Evolutionary conservation across 1,140 invertebrate species (phyloP).

Genomic region (Zaprionus ghesquierei): DNA sequence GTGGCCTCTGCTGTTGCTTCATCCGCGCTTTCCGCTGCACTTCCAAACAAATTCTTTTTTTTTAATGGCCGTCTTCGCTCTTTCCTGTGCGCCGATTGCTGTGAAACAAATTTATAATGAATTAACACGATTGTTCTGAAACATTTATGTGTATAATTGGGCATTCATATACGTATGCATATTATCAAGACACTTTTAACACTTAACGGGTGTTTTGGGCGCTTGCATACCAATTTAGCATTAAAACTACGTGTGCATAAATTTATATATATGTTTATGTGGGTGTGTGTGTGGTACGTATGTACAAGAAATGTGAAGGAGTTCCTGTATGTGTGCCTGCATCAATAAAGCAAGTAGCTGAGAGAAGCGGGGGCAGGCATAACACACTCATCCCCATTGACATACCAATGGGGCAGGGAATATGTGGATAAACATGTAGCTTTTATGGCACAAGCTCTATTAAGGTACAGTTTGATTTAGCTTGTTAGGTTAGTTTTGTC

Average conservation of each 20-base stretch:
- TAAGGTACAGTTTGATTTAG: not conserved
- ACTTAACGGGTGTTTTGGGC: conserved; percentile 17
- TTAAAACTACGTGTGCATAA: conserved; percentile 15
- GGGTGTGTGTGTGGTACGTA: conserved; percentile 3
- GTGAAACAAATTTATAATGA: conserved; percentile 11
- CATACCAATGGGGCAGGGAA: not conserved
- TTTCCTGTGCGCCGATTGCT: conserved; percentile 56
- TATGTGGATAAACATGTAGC: conserved; percentile 8
- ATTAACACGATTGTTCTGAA: not conserved
- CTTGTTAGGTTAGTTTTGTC: not conserved
- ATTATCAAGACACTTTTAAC: not conserved
- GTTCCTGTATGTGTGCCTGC: conserved; percentile 12
- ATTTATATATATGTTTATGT: conserved; percentile 4
- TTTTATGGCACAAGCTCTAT: conserved; percentile 14
- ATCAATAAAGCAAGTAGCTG: conserved; percentile 22
- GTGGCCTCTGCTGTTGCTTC: conserved; percentile 27
- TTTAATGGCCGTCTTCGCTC: conserved; percentile 56
- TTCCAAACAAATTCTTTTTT: conserved; percentile 54
- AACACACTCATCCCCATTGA: not conserved
- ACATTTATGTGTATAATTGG: not conserved
- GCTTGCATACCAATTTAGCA: conserved; percentile 52
- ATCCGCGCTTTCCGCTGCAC: conserved; percentile 37
- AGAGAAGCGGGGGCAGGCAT: conserved; percentile 25
- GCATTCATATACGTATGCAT: not conserved
- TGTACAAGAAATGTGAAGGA: conserved; percentile 1